Percentiles rank a stretch among this genome's conserved stretches.
phyloP scores from a whole-genome alignment of 2,797 vertebrate genomes.

The Sebastes hubbsi region DNA sequence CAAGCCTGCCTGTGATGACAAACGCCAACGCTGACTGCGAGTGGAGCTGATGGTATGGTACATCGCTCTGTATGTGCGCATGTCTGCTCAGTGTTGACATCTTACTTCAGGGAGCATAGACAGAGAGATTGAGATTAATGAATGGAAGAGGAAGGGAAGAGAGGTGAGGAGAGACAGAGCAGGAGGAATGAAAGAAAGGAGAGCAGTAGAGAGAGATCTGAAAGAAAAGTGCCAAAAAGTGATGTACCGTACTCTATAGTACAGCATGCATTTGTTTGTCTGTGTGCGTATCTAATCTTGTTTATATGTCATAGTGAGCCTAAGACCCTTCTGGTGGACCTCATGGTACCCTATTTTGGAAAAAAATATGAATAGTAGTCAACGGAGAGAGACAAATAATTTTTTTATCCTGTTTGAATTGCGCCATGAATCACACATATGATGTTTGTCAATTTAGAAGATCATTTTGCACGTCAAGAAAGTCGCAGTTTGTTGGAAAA shows the following conservation, averaged over 20 bases:
- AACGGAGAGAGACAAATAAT: too few species aligned
- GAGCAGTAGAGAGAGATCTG: background rate
- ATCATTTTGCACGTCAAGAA: too few species aligned
- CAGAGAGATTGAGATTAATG: conserved; percentile 87
- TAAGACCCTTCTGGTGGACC: too few species aligned
- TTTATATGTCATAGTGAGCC: background rate
- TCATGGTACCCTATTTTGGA: too few species aligned
- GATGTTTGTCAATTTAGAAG: too few species aligned
- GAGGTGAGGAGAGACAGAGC: background rate
- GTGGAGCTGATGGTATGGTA: conserved; percentile 89
- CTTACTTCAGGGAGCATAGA: conserved; percentile 83
- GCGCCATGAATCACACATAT: too few species aligned
- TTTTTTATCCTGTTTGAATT: too few species aligned
- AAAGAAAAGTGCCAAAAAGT: background rate
- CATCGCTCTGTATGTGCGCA: conserved; percentile 31
- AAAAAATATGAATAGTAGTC: too few species aligned
- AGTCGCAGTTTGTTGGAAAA: too few species aligned
- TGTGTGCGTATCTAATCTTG: background rate
- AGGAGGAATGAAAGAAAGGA: background rate
- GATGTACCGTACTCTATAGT: background rate
- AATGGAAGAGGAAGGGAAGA: conserved; percentile 1
- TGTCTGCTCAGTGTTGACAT: conserved; percentile 82
- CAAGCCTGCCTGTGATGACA: conserved; percentile 65
- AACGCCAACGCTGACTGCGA: conserved; percentile 67
- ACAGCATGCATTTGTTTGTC: background rate